Base-by-base conservation (phyloP, 1,140 invertebrate species). In the Andricus grossulariae region DNA sequence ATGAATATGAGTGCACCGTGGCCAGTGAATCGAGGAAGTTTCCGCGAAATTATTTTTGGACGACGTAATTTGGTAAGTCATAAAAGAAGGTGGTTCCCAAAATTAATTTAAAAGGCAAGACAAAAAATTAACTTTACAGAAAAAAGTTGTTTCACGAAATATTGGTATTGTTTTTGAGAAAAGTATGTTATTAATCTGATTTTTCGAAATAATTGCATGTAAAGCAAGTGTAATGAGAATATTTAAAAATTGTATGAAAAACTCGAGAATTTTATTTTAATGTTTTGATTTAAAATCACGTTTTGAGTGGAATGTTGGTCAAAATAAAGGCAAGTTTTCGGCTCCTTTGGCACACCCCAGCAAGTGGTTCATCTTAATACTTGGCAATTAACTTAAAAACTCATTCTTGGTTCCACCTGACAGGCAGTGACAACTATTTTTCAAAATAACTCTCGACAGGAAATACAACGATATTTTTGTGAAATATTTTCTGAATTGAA, bases 21-120 rank as follows among this genome's bases (percentile, higher is more conserved):
- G 94, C 93, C 94, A 71, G 92, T 95, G 77, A 92, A 93, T 82
- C 93, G 93, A 79, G 93, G 94, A 80, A 92, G 93, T 86, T 93
- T 94, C 82, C 93, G 93, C 72, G 93, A 92, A 55, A 83, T 80
- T 72, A 50, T 54, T 10, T 81, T 80, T 51, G 78, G 79, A 54
- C 74, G 39, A 11, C 51, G 52, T 19, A 12, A 16, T 71, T 79
- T 19, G 75, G 76, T 82, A 60, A 80, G 78, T 71, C 45, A 12
- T 39, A 2, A 11, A 16, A 55, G 16, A 49, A 49, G 10, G 1
- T 45, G 39, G 39, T 11, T 45, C 10, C 10, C 10, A 45, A 11
- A 45, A 45, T 45, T 45, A 45, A 45, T 45, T 45, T 45, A 45
- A 45, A 45, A 45, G 39, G 8, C 25, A 32, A 32, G 39, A 11